Conservation (phyloP, 2,113 vertebrate genomes). For the Heterochromis multidens region DNA sequence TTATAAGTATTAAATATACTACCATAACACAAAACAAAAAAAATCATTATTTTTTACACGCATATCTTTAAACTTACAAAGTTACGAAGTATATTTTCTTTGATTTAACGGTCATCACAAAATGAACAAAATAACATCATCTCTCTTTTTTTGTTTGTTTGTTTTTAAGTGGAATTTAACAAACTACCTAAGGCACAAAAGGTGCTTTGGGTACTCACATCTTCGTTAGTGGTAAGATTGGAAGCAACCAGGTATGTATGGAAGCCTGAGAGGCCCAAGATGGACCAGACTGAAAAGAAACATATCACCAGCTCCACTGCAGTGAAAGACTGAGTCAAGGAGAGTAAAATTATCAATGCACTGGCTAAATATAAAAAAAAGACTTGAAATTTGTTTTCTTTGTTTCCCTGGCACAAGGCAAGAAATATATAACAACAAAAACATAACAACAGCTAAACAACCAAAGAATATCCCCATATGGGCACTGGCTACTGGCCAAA, state of each 20-base stretch:
- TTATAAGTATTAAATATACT: neutral
- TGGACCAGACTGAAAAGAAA: slow-evolving; percentile 98
- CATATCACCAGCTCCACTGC: slow-evolving; percentile 93
- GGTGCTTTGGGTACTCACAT: slow-evolving; percentile 79
- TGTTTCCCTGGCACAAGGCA: neutral
- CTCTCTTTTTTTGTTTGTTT: fast-evolving
- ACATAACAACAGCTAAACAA: neutral
- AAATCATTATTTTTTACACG: neutral
- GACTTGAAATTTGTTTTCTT: neutral
- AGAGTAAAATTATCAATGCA: neutral
- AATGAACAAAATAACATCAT: neutral
- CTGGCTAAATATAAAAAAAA: fast-evolving
- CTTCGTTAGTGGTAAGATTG: slow-evolving; percentile 95
- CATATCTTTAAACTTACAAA: neutral
- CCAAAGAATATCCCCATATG: neutral
- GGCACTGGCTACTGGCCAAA: neutral
- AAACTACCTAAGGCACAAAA: neutral
- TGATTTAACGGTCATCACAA: neutral
- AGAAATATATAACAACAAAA: neutral
- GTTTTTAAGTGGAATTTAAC: neutral
- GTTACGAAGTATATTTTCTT: neutral
- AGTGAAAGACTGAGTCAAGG: slow-evolving; percentile 82
- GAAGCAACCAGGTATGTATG: slow-evolving; percentile 95
- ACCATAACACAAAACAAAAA: neutral
- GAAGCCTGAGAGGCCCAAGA: slow-evolving; percentile 98